A percentile compares a stretch with the other conserved stretches of the same genome.
These are phyloP conservation scores for Drosophila guanche DNA, from an alignment of 1,140 invertebrate species.

Conservation along the genomic window DNA sequence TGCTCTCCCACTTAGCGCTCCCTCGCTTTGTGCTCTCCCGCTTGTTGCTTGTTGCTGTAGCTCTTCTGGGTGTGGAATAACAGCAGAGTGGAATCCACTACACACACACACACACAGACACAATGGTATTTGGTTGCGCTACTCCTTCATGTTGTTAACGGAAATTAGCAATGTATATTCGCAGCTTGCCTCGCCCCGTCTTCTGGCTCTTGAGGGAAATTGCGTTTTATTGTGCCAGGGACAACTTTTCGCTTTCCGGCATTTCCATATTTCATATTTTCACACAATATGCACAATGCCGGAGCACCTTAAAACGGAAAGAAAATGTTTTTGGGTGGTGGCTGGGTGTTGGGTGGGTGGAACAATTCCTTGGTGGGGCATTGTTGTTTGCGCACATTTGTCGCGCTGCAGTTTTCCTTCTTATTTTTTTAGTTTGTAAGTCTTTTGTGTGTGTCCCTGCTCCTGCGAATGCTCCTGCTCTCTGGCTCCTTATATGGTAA, in stretches of 20 bases:
- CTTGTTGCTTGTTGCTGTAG: too few relatives aligned
- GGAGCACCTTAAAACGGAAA: conserved; percentile 15
- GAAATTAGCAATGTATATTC: conserved; percentile 59
- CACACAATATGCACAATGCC: conserved; percentile 56
- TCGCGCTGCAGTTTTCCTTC: conserved; percentile 67
- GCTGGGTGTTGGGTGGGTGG: neutral
- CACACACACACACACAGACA: conserved; percentile 1
- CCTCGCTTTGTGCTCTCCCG: too few relatives aligned
- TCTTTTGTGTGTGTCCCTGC: conserved; percentile 41
- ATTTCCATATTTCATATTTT: conserved; percentile 65
- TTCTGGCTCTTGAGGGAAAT: conserved; percentile 45
- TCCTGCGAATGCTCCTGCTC: conserved; percentile 23
- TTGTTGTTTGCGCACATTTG: conserved; percentile 51
- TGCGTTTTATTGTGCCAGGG: conserved; percentile 62
- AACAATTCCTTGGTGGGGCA: conserved; percentile 1
- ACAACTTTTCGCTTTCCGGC: conserved; percentile 65
- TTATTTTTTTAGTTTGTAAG: conserved; percentile 42
- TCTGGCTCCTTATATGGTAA: conserved; percentile 72
- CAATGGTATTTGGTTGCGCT: conserved; percentile 10
- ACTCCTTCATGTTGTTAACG: conserved; percentile 51
- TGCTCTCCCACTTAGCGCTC: too few relatives aligned
- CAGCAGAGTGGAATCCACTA: neutral
- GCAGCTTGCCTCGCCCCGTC: conserved; percentile 15
- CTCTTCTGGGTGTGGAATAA: too few relatives aligned
- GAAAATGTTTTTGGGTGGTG: neutral